Evolutionary conservation across 2,113 vertebrate species (phyloP).

Genomic region (Todiramphus saurophagus): DNA sequence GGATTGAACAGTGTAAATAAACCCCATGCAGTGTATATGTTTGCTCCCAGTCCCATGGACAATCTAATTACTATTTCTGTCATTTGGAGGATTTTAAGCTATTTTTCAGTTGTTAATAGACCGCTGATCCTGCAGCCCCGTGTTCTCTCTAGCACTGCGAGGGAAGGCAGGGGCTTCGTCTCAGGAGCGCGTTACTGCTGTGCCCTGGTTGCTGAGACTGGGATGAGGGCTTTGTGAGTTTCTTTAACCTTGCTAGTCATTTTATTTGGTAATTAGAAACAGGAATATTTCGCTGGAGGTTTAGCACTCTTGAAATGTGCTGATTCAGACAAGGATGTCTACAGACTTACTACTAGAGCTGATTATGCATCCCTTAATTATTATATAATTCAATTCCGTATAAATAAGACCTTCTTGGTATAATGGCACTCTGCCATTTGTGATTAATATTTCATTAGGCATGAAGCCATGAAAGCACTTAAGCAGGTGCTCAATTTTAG

Average conservation of each 20-base stretch:
- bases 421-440: slow-evolving; percentile 41
- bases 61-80: background rate
- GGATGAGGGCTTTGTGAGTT: background rate
- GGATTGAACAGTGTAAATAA: background rate
- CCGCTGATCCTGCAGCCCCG: rapidly evolving
- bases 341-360: background rate
- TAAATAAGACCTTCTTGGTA: slow-evolving; percentile 46
- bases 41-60: background rate
- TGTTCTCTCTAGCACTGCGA: rapidly evolving
- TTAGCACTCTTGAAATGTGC: background rate
- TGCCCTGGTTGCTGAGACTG: rapidly evolving
- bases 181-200: too few species aligned
- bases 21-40: rapidly evolving
- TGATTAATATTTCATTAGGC: slow-evolving; percentile 68
- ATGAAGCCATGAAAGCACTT: slow-evolving; percentile 47
- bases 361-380: slow-evolving; percentile 41
- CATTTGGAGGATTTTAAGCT: background rate
- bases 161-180: rapidly evolving
- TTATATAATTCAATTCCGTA: slow-evolving; percentile 43
- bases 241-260: background rate
- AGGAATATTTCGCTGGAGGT: background rate
- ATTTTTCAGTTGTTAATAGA: background rate
- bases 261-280: background rate
- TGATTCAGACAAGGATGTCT: slow-evolving; percentile 1
- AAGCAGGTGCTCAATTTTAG: slow-evolving; percentile 55